phyloP scores from a whole-genome alignment of 2,113 vertebrate genomes.

The Mola mola region DNA sequence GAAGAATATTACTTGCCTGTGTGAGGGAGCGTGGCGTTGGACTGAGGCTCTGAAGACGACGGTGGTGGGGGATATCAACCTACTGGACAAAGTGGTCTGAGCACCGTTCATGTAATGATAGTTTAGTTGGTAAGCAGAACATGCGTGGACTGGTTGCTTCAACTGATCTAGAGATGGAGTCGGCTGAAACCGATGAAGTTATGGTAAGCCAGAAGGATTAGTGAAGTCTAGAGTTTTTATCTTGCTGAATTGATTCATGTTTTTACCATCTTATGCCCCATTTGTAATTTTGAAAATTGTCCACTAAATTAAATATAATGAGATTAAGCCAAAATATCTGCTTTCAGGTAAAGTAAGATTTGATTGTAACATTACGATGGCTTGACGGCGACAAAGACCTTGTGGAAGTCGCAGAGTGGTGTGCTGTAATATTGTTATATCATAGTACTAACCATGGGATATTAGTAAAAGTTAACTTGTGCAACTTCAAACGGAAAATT shows the following conservation, averaged over 20 bases:
- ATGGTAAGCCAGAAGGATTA: constrained; percentile 53
- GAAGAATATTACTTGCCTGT: too few relatives aligned
- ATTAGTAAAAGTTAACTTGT: not conserved
- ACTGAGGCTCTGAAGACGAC: constrained; percentile 6
- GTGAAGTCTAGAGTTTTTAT: not conserved
- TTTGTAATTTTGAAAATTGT: not conserved
- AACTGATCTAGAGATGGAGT: constrained; percentile 61
- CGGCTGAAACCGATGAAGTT: constrained; percentile 51
- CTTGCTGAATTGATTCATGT: not conserved
- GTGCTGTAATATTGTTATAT: not conserved
- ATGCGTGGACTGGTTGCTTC: constrained; percentile 59
- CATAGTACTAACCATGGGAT: too few relatives aligned
- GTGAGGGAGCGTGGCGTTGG: constrained; percentile 36
- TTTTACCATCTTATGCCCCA: too few relatives aligned
- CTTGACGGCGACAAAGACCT: not conserved
- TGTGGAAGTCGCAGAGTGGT: not conserved
- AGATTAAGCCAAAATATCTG: not conserved
- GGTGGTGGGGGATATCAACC: constrained; percentile 1
- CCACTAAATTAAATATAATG: not conserved
- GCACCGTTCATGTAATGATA: constrained; percentile 8
- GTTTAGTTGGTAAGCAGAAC: constrained; percentile 43
- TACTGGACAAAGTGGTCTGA: constrained; percentile 1
- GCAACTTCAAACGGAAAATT: not conserved
- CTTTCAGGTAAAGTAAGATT: not conserved
- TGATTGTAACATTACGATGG: not conserved